These are phyloP conservation scores for Tachina fera DNA, from an alignment of 2,888 invertebrate genomes.

Conservation along the genomic window DNA sequence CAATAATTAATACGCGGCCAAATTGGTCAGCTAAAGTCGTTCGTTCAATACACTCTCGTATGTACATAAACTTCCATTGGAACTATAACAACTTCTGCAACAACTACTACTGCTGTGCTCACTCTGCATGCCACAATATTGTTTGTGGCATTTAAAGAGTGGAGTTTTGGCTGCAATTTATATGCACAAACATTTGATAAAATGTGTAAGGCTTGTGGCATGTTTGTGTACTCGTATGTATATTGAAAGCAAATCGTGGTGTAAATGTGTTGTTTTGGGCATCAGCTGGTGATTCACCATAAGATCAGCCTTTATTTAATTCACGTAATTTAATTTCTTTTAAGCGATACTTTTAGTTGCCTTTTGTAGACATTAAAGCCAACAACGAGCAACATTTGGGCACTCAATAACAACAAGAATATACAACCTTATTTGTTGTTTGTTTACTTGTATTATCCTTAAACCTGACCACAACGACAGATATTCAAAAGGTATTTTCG, in stretches of 20 bases:
- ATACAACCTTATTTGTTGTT: slow-evolving; percentile 40
- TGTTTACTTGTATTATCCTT: slow-evolving; percentile 50
- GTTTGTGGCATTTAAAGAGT: slow-evolving; percentile 62
- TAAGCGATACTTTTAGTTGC: slow-evolving; percentile 62
- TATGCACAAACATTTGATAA: slow-evolving; percentile 26
- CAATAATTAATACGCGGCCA: slow-evolving; percentile 69
- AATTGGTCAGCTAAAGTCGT: slow-evolving; percentile 63
- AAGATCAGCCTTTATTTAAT: slow-evolving; percentile 65
- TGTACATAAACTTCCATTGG: slow-evolving; percentile 41
- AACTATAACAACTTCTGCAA: slow-evolving; percentile 42
- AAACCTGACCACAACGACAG: slow-evolving; percentile 41
- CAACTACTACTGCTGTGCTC: slow-evolving; percentile 64
- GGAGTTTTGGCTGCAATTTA: slow-evolving; percentile 30
- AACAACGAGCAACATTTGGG: slow-evolving; percentile 41
- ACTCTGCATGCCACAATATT: slow-evolving; percentile 66
- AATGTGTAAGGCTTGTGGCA: slow-evolving; percentile 32
- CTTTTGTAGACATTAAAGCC: slow-evolving; percentile 64
- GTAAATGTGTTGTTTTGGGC: slow-evolving; percentile 44
- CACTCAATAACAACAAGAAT: slow-evolving; percentile 31
- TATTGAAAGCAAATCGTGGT: slow-evolving; percentile 32
- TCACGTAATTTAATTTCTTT: slow-evolving; percentile 69
- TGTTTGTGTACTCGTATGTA: background rate
- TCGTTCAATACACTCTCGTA: background rate
- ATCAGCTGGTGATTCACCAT: slow-evolving; percentile 66
- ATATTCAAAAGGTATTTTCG: slow-evolving; percentile 33